Base-by-base conservation (phyloP, 2,797 vertebrate species). In the Amblyopsis hoosieri region DNA sequence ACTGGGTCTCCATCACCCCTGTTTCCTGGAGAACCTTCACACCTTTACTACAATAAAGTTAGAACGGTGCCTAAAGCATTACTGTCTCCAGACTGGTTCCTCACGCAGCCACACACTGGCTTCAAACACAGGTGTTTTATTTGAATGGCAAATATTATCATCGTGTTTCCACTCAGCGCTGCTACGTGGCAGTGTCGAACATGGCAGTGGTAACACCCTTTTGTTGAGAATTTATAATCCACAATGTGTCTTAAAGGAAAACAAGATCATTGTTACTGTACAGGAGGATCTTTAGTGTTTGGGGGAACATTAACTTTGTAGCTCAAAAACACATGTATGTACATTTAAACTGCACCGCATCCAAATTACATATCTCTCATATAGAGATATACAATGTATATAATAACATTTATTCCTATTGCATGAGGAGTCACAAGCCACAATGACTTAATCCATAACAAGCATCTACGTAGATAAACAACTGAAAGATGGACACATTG, bases 331-430 rank as follows among this genome's bases (percentile, higher is more conserved):
- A 91, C 67, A 67, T 88, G 78, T 90, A 87, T 90, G 81, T 93
- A 93, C 90, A 93, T 84, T 76, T 87, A 56, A 86, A 89, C 88
- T 88, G 88, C 85, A 88, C 82, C 65, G 76, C 86, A 86, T 90
- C 84, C 50, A 53, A 82, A 81, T 88, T 80, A 91, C 86, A 89
- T 84, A 78, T 79, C 74, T 79, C 78, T 86, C 78, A 80, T 88
- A 91, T 86, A 87, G 80, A 78, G 91, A 90, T 89, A 81, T 91
- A 93, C 87, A 91, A 84, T 79, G 78, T 76, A 89, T 90, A 90
- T 80, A 77, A 83, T 83, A 87, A 85, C 69, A 49, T 52, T 81
- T 79, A 64, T 80, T 72, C 76, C 81, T 89, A 90, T 79, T 75
- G 85, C 80, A 80, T 90, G 82, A 87, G 64, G 86, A 86, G 81